phyloP scores from a whole-genome alignment of 2,888 invertebrate species.

The Synanthedon vespiformis region DNA sequence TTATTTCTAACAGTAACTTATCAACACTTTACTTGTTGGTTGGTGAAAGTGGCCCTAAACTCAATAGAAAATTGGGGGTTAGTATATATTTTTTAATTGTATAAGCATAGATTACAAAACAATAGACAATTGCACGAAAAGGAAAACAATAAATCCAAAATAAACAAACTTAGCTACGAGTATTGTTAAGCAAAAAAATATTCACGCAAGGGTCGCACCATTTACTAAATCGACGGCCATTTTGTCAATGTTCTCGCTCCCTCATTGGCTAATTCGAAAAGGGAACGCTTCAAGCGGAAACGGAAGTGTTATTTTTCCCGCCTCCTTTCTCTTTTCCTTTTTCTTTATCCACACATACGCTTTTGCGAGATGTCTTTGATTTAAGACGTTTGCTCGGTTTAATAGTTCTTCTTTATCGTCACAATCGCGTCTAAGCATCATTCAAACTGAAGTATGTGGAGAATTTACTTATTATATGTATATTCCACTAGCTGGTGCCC shows the following conservation, averaged over 20 bases:
- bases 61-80: no score
- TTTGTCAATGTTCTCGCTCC: conserved; percentile 1
- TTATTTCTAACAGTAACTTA: no score
- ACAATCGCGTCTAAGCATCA: no score
- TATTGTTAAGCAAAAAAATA: conserved; percentile 1
- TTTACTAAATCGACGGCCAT: conserved; percentile 1
- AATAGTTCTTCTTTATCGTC: no score
- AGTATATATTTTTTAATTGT: no score
- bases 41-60: no score
- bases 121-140: not conserved
- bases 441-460: no score
- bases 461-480: no score
- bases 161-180: not conserved
- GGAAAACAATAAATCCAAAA: not conserved
- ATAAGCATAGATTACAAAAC: no score
- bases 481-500: no score
- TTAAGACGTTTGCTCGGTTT: no score
- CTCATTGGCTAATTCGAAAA: conserved; percentile 9
- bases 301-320: not conserved
- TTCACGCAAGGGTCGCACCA: not conserved
- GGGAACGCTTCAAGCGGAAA: conserved; percentile 2
- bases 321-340: not conserved
- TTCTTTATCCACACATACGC: not conserved
- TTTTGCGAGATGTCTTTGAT: not conserved
- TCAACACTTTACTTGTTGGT: no score